Conservation (phyloP, 1,140 invertebrate species). For the Holotrichia oblita region DNA sequence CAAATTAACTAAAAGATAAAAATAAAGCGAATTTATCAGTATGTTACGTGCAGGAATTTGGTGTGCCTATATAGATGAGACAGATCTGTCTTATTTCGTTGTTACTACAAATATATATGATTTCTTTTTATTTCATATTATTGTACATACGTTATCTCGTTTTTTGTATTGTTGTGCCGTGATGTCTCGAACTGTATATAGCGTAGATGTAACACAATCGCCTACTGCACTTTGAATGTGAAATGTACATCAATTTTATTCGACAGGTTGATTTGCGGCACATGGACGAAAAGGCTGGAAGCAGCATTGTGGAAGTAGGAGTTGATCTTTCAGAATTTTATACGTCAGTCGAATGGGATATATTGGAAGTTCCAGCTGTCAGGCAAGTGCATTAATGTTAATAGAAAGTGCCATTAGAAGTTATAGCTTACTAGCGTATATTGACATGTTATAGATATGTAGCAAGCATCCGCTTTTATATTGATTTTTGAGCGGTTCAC, state of each 20-base stretch:
- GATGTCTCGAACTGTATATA: slow-evolving; percentile 21
- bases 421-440: too few relatives aligned
- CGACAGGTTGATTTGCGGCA: slow-evolving; percentile 87
- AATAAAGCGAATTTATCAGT: neutral
- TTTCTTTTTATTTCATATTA: slow-evolving; percentile 12
- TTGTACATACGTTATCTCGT: slow-evolving; percentile 30
- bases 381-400: slow-evolving; percentile 67
- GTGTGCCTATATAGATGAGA: slow-evolving; percentile 34
- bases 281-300: slow-evolving; percentile 87
- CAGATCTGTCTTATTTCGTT: slow-evolving; percentile 20
- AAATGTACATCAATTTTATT: slow-evolving; percentile 6
- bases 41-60: slow-evolving; percentile 9
- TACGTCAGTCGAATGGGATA: slow-evolving; percentile 99
- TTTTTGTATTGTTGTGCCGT: slow-evolving; percentile 31
- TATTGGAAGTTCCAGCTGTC: slow-evolving; percentile 94
- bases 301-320: slow-evolving; percentile 88
- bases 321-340: slow-evolving; percentile 97
- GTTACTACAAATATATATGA: neutral
- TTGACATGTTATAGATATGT: neutral
- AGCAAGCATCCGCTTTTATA: too few relatives aligned
- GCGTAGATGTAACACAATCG: neutral
- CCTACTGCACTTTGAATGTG: neutral
- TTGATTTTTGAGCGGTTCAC: too few relatives aligned
- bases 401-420: neutral
- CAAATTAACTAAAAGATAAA: neutral